Evolutionary conservation across 2,888 invertebrate species (phyloP).

Genomic region (Vanessa cardui): DNA sequence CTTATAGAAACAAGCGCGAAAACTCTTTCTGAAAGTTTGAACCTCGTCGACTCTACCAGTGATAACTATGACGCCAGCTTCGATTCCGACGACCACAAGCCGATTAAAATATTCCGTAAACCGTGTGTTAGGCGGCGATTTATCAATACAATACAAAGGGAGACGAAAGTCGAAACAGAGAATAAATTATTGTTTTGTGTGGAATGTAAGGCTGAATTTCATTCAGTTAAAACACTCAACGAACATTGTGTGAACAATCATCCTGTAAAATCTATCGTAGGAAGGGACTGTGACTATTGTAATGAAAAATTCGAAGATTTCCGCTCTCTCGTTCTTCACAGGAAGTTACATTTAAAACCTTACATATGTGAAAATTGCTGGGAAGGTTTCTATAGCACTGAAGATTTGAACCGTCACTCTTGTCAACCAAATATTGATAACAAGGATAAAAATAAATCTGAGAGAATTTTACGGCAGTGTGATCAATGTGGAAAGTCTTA

Average conservation of each 20-base stretch:
- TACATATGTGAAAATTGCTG: slow-evolving; percentile 75
- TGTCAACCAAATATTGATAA: slow-evolving; percentile 61
- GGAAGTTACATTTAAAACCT: slow-evolving; percentile 71
- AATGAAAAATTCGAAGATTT: slow-evolving; percentile 76
- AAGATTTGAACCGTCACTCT: slow-evolving; percentile 58
- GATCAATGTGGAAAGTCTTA: slow-evolving; percentile 80
- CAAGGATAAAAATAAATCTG: slow-evolving; percentile 58
- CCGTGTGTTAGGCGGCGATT: slow-evolving; percentile 43
- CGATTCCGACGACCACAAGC: slow-evolving; percentile 58
- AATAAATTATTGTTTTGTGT: slow-evolving; percentile 63
- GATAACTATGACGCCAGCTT: slow-evolving; percentile 59
- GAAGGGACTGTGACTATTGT: slow-evolving; percentile 75
- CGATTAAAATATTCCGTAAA: slow-evolving; percentile 36
- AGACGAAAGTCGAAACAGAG: slow-evolving; percentile 44
- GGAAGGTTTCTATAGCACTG: slow-evolving; percentile 65
- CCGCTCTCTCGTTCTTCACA: slow-evolving; percentile 67
- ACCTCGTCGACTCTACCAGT: slow-evolving; percentile 49
- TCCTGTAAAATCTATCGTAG: slow-evolving; percentile 58
- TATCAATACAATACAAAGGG: slow-evolving; percentile 44
- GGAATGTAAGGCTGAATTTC: slow-evolving; percentile 70
- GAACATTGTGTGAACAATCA: slow-evolving; percentile 69
- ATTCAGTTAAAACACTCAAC: slow-evolving; percentile 54
- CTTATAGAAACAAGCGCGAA: slow-evolving; percentile 68
- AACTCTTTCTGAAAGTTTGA: slow-evolving; percentile 53
- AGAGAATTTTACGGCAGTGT: slow-evolving; percentile 65